Conservation (phyloP, 1,140 invertebrate species). For the Drosophila kikkawai region DNA sequence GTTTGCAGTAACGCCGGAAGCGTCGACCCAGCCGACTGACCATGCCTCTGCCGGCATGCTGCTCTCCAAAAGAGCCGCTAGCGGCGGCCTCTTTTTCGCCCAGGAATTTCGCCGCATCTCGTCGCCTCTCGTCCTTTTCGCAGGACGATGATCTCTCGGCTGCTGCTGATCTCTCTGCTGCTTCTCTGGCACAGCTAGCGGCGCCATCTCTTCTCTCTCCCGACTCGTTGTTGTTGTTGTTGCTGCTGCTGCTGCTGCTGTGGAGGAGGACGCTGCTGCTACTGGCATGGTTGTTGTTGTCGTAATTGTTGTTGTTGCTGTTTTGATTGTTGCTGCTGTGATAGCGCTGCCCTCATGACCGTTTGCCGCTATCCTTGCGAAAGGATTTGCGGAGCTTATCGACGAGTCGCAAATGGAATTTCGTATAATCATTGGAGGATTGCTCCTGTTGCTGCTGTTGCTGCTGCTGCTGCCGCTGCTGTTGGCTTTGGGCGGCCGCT, state of each 20-base stretch:
- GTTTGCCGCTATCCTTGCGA: conserved; percentile 88
- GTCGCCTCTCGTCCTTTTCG: neutral
- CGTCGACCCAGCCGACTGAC: conserved; percentile 61
- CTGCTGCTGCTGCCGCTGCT: conserved; percentile 85
- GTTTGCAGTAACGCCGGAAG: conserved; percentile 55
- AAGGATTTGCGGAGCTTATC: conserved; percentile 93
- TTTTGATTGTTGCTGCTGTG: conserved; percentile 22
- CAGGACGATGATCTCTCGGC: neutral
- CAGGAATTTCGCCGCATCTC: neutral
- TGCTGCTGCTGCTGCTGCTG: conserved; percentile 4
- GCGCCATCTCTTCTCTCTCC: conserved; percentile 11
- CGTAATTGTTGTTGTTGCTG: conserved; percentile 38
- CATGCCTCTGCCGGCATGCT: conserved; percentile 26
- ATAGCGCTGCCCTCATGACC: conserved; percentile 74
- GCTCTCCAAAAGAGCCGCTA: neutral
- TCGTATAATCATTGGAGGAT: conserved; percentile 88
- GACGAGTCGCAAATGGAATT: conserved; percentile 93
- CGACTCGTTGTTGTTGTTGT: conserved; percentile 33
- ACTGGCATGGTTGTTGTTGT: conserved; percentile 35
- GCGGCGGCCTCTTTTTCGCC: neutral
- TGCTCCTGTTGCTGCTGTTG: conserved; percentile 87
- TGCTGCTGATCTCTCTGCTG: neutral
- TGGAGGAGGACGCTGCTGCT: conserved; percentile 8
- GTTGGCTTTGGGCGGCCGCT: conserved; percentile 86
- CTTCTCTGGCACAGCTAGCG: neutral